phyloP scores from a whole-genome alignment of 1,140 invertebrate genomes.

The Macrobrachium rosenbergii region DNA sequence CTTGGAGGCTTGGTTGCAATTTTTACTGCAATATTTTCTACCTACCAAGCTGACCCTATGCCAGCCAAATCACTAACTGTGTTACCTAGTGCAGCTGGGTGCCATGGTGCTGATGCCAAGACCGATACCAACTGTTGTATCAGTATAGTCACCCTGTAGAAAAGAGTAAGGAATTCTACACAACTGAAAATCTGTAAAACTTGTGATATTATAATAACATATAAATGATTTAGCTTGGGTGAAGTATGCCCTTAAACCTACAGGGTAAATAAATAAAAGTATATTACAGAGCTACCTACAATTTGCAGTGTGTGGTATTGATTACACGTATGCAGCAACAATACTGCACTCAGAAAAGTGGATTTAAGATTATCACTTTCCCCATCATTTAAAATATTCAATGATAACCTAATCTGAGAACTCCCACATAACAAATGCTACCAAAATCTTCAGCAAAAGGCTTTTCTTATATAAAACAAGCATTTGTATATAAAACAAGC shows the following conservation, averaged over 20 bases:
- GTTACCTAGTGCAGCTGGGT: conserved; percentile 90
- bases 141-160: conserved; percentile 95
- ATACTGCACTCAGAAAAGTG: background rate
- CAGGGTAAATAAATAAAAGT: no score
- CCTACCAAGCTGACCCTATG: conserved; percentile 92
- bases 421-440: no score
- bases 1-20: conserved; percentile 87
- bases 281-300: no score
- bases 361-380: background rate
- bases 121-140: conserved; percentile 83
- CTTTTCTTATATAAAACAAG: no score
- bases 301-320: no score
- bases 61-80: conserved; percentile 95
- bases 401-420: background rate
- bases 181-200: background rate
- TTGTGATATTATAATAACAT: background rate
- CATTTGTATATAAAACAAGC: no score
- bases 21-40: conserved; percentile 85
- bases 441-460: no score
- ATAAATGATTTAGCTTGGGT: no score
- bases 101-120: conserved; percentile 95
- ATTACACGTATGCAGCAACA: no score
- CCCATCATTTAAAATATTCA: background rate
- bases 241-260: no score
- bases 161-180: conserved; percentile 37